Percentiles rank a stretch among this genome's conserved stretches.
phyloP scores from a whole-genome alignment of 2,797 vertebrate species.

The Trematomus bernacchii region DNA sequence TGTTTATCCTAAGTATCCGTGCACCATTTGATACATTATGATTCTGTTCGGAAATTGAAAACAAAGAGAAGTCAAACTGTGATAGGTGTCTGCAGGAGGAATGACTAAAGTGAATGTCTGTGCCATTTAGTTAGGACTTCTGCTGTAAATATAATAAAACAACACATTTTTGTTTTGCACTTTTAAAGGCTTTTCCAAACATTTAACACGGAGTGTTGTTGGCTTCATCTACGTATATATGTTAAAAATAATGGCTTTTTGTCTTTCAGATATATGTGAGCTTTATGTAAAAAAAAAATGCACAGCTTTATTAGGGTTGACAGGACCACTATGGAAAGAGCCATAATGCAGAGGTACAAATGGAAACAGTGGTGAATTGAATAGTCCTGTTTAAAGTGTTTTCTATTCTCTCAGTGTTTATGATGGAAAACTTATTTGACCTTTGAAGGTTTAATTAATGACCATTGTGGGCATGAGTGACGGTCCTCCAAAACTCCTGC shows the following conservation, averaged over 20 bases:
- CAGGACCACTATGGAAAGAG: neutral
- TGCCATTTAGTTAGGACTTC: slow-evolving; percentile 25
- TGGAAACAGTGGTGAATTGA: neutral
- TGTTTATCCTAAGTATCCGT: slow-evolving; percentile 14
- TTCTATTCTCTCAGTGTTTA: neutral
- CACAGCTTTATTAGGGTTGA: neutral
- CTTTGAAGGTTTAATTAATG: slow-evolving; percentile 37
- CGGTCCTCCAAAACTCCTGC: neutral
- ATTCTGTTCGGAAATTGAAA: slow-evolving; percentile 22
- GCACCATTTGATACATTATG: slow-evolving; percentile 7
- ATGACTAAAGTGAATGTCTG: slow-evolving; percentile 24
- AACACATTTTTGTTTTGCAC: neutral
- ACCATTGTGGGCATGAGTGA: neutral
- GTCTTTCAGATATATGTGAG: neutral
- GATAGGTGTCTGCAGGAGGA: slow-evolving; percentile 29
- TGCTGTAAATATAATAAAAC: slow-evolving; percentile 12
- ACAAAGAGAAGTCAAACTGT: slow-evolving; percentile 33
- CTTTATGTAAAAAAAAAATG: neutral
- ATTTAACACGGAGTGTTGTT: neutral
- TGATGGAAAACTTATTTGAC: slow-evolving; percentile 9
- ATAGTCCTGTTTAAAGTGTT: neutral
- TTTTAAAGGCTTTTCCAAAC: neutral
- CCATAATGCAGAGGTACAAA: neutral
- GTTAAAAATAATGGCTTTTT: neutral
- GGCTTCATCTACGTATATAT: neutral